Evolutionary conservation across 2,113 vertebrate species (phyloP).

Genomic region (Takifugu bimaculatus): DNA sequence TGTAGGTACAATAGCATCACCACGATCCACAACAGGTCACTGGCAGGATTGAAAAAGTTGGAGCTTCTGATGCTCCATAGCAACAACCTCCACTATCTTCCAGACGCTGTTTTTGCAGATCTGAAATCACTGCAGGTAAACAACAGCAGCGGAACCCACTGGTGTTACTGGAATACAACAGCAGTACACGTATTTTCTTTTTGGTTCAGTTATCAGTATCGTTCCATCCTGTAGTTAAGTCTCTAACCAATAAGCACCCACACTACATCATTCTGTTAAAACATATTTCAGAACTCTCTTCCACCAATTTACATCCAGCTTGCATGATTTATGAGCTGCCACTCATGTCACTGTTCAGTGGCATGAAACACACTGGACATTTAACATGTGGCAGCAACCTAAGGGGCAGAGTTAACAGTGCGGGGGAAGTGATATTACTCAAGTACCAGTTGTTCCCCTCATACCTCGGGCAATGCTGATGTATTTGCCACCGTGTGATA

Average conservation of each 20-base stretch:
- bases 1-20: constrained; percentile 90
- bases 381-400: constrained; percentile 34
- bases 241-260: too few species aligned
- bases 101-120: constrained; percentile 79
- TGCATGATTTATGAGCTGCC: constrained; percentile 39
- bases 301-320: constrained; percentile 22
- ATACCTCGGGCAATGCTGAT: constrained; percentile 53
- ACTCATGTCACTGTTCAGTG: constrained; percentile 25
- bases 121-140: constrained; percentile 86
- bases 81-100: constrained; percentile 85
- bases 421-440: constrained; percentile 51
- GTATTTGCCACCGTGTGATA: constrained; percentile 57
- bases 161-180: not conserved
- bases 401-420: constrained; percentile 46
- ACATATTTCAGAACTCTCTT: constrained; percentile 12
- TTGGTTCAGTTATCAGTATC: too few species aligned
- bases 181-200: too few species aligned
- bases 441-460: constrained; percentile 56
- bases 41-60: constrained; percentile 78
- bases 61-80: constrained; percentile 93
- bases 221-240: too few species aligned
- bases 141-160: not conserved
- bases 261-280: constrained; percentile 7
- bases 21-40: constrained; percentile 75
- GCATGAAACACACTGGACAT: constrained; percentile 43